These are phyloP conservation scores for Oscheius sp. DNA, from an alignment of 2,888 invertebrate genomes.

Conservation along the genomic window DNA sequence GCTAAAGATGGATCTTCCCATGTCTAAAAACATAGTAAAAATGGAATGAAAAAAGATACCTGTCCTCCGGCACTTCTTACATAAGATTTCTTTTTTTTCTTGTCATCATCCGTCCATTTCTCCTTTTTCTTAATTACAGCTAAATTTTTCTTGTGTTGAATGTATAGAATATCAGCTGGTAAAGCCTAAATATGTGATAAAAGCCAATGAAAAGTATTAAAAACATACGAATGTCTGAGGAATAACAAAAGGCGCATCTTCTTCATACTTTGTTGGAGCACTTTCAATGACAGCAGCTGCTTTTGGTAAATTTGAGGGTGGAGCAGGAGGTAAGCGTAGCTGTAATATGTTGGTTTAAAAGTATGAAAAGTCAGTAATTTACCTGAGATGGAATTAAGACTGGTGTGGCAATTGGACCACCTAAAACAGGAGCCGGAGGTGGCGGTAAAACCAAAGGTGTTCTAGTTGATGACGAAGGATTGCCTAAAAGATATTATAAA, in stretches of 20 bases:
- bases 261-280: constrained; percentile 20
- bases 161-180: constrained; percentile 64
- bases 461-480: background rate
- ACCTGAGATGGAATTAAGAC: constrained; percentile 4
- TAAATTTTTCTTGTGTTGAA: constrained; percentile 59
- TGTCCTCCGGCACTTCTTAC: constrained; percentile 66
- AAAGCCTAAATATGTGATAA: constrained; percentile 41
- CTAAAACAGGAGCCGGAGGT: constrained; percentile 13
- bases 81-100: constrained; percentile 67
- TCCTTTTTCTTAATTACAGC: constrained; percentile 34
- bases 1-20: constrained; percentile 94
- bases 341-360: constrained; percentile 12
- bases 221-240: constrained; percentile 26
- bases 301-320: background rate
- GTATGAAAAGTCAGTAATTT: too few relatives aligned
- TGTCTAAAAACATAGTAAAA: constrained; percentile 74
- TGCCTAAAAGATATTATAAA: background rate
- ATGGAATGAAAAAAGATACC: constrained; percentile 20
- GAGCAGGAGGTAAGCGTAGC: constrained; percentile 13
- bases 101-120: constrained; percentile 51
- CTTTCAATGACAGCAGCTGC: background rate
- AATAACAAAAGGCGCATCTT: constrained; percentile 3
- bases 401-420: constrained; percentile 4
- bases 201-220: background rate
- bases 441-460: background rate